These are phyloP conservation scores for Emmelina monodactyla DNA, from an alignment of 2,888 invertebrate species.

Conservation along the genomic window DNA sequence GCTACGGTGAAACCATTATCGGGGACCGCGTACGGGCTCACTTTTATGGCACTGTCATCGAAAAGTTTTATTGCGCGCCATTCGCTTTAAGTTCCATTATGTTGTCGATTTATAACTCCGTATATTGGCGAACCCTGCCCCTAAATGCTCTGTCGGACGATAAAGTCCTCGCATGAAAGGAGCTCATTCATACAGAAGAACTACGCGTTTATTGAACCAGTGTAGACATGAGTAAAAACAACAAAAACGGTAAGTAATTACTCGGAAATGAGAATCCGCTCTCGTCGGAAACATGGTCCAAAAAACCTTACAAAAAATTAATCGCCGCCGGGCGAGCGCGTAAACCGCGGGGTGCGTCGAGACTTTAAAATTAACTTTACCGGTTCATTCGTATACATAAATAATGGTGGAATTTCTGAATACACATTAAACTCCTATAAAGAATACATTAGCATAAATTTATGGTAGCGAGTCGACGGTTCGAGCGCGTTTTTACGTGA, in stretches of 20 bases:
- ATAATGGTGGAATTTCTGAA: slow-evolving; percentile 65
- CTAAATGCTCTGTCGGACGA: slow-evolving; percentile 19
- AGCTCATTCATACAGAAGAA: slow-evolving; percentile 25
- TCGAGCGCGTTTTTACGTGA: slow-evolving; percentile 65
- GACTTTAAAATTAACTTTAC: slow-evolving; percentile 66
- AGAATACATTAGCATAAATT: slow-evolving; percentile 68
- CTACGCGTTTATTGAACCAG: slow-evolving; percentile 24
- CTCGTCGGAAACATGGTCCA: slow-evolving; percentile 32
- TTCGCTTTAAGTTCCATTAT: slow-evolving; percentile 38
- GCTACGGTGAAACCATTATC: slow-evolving; percentile 58
- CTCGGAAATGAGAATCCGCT: slow-evolving; percentile 30
- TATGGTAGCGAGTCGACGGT: slow-evolving; percentile 63
- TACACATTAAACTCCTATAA: slow-evolving; percentile 67
- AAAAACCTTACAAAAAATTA: slow-evolving; percentile 41
- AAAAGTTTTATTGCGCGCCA: slow-evolving; percentile 42
- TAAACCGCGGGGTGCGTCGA: slow-evolving; percentile 47
- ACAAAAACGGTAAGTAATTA: slow-evolving; percentile 32
- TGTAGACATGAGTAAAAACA: slow-evolving; percentile 23
- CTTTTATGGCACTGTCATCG: slow-evolving; percentile 49
- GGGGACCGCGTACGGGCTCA: slow-evolving; percentile 38
- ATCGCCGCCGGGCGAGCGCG: slow-evolving; percentile 36
- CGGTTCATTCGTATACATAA: slow-evolving; percentile 65
- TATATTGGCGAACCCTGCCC: slow-evolving; percentile 14
- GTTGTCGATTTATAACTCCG: slow-evolving; percentile 32
- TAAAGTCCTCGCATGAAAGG: slow-evolving; percentile 24